Evolutionary conservation across 2,888 invertebrate genomes (phyloP), one percentile per base, ranked within the genome.

Genomic region (Steromphala cineraria): DNA sequence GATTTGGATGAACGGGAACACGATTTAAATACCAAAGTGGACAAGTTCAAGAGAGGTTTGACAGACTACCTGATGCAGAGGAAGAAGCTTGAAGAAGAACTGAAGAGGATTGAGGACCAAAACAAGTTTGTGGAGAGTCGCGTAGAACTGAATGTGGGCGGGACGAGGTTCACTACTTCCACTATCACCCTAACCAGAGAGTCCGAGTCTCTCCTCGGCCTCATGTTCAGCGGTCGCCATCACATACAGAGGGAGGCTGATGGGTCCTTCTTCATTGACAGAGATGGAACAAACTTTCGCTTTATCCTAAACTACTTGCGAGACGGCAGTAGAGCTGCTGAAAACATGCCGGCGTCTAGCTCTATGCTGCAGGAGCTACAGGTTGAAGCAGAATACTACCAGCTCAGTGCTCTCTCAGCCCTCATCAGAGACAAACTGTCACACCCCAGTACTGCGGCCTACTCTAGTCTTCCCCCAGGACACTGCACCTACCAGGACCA

Each of bases 211-310:
- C 78, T 88, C 53, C 79, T 89, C 21, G 84, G 86, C 0, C 67
- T 82, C 53, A 88, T 89, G 88, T 89, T 89, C 77, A 87, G 87
- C 56, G 89, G 88, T 0, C 82, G 84, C 7, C 83, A 88, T 67
- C 80, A 83, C 21, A 21, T 88, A 15, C 81, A 83, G 36, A 82
- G 79, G 55, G 87, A 88, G 36, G 15, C 78, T 8, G 89, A 89
- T 67, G 89, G 89, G 1, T 85, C 84, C 40, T 89, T 85, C 81
- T 89, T 89, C 75, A 88, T 89, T 13, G 89, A 89, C 79, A 75
- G 89, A 19, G 89, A 89, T 67, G 89, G 89, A 7, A 86, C 86
- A 1, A 83, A 88, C 71, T 89, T 89, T 82, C 81, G 89, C 0
- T 86, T 84, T 67, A 87, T 89, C 40, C 82, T 89, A 17, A 89